These are phyloP conservation scores for Enteromius treurensis DNA, from an alignment of 2,797 vertebrate species.

Conservation along the genomic window DNA sequence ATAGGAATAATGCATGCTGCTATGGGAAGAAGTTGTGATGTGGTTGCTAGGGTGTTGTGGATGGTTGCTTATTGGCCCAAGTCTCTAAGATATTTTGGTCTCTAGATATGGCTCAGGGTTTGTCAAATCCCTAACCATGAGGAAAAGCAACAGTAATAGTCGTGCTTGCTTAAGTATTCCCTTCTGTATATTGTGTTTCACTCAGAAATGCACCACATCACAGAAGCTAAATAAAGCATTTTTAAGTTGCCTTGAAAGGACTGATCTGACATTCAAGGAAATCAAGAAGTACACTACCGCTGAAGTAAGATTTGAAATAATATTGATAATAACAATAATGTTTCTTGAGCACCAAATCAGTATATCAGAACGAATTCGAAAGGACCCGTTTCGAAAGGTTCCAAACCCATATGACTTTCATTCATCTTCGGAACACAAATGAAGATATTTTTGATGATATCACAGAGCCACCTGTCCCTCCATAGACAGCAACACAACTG, in stretches of 20 bases:
- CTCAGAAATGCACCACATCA: slow-evolving; percentile 16
- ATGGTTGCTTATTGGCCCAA: not conserved
- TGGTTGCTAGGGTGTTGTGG: not conserved
- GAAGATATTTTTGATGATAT: too few relatives aligned
- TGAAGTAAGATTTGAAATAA: not conserved
- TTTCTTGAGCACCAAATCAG: not conserved
- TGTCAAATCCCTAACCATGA: not conserved
- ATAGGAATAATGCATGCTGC: not conserved
- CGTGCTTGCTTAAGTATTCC: slow-evolving; percentile 1
- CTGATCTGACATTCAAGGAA: not conserved
- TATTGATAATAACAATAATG: not conserved
- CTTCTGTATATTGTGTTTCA: not conserved
- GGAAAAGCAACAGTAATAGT: not conserved
- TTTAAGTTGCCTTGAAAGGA: not conserved
- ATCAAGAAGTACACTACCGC: not conserved
- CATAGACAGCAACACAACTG: too few relatives aligned
- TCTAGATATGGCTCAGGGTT: not conserved
- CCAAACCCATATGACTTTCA: too few relatives aligned
- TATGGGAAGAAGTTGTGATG: not conserved
- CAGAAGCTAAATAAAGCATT: not conserved
- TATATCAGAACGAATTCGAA: not conserved
- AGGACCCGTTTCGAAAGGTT: not conserved
- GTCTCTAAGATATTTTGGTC: not conserved
- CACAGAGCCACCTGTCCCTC: too few relatives aligned
- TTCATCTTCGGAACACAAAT: too few relatives aligned